Base-by-base conservation (phyloP, 64 coral and sea anemone species). In the Stylophora pistillata region DNA sequence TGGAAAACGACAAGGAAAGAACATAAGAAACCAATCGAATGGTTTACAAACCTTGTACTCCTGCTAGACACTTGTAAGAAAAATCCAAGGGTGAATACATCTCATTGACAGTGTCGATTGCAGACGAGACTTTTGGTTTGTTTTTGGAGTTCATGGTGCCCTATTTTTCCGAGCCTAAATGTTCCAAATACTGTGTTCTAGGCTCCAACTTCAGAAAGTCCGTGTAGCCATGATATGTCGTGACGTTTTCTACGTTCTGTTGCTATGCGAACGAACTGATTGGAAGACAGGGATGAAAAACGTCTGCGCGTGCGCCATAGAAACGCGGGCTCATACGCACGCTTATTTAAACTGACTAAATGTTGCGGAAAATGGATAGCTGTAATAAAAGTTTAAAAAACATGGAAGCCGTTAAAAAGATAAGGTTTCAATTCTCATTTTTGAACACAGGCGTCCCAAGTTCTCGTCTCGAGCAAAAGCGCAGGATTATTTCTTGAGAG, bases 31-130 rank as follows among this genome's bases (percentile, higher is more conserved):
- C 61, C 1, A 68, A 31, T 21, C 30, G 7, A 16, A 5, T 20
- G 57, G 23, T 61, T 14, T 64, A 68, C 72, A 70, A 75, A 95
- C 93, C 93, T 95, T 79, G 70, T 74, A 95, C 54, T 90, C 85
- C 69, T 18, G 41, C 79, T 57, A 98, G 78, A 65, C 30, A 59
- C 71, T 76, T 92, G 77, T 88, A 98, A 29, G 93, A 92, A 84
- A 92, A 98, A 90, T 98, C 87, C 10, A 98, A 69, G 11, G 93
- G 93, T 85, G 92, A 74, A 21, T 71, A 55, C n/a, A 73, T 23
- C 1, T 93, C 90, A 86, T 93, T 98, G 13, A 29, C 56, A 18
- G 81, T 65, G 78, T 98, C 93, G 34, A 98, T 78, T 13, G 96
- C 90, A 53, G 87, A 55, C 30, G 86, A 91, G 13, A 72, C 83